phyloP scores from a whole-genome alignment of 2,888 invertebrate species.

The Lithodes maja region DNA sequence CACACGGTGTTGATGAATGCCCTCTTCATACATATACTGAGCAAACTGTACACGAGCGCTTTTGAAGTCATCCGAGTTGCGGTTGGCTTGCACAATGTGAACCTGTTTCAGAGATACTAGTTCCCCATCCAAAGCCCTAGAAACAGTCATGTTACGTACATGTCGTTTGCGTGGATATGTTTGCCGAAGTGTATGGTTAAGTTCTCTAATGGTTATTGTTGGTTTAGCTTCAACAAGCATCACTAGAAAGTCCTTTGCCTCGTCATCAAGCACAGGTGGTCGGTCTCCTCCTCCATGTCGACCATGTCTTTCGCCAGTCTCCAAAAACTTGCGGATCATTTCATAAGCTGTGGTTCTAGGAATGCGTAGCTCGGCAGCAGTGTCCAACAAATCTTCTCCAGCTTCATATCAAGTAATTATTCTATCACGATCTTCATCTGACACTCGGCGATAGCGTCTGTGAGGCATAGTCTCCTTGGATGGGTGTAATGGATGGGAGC shows the following conservation, averaged over 20 bases:
- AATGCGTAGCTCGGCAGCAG: slow-evolving; percentile 5
- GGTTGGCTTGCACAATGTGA: neutral
- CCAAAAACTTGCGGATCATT: neutral
- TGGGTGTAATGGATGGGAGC: too few species aligned
- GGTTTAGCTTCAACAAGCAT: neutral
- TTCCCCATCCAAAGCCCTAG: slow-evolving; percentile 17
- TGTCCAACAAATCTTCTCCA: slow-evolving; percentile 12
- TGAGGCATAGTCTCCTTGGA: neutral
- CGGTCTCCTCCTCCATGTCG: neutral
- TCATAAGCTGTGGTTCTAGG: neutral
- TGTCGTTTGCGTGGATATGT: slow-evolving; percentile 13
- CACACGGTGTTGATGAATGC: slow-evolving; percentile 4
- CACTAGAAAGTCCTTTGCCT: slow-evolving; percentile 15
- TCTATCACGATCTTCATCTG: neutral
- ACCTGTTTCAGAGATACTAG: slow-evolving; percentile 7
- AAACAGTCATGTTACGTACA: slow-evolving; percentile 14
- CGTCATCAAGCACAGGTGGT: slow-evolving; percentile 14
- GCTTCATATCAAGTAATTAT: neutral
- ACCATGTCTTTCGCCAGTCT: neutral
- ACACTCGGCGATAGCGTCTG: neutral
- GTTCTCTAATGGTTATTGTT: neutral
- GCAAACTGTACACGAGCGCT: neutral
- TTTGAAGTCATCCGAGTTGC: slow-evolving; percentile 15
- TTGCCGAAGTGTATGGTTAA: neutral
- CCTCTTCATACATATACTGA: slow-evolving; percentile 10